Percentiles rank a stretch among this genome's conserved stretches.
phyloP scores from a whole-genome alignment of 2,797 vertebrate genomes.

The Labeo calbasu region DNA sequence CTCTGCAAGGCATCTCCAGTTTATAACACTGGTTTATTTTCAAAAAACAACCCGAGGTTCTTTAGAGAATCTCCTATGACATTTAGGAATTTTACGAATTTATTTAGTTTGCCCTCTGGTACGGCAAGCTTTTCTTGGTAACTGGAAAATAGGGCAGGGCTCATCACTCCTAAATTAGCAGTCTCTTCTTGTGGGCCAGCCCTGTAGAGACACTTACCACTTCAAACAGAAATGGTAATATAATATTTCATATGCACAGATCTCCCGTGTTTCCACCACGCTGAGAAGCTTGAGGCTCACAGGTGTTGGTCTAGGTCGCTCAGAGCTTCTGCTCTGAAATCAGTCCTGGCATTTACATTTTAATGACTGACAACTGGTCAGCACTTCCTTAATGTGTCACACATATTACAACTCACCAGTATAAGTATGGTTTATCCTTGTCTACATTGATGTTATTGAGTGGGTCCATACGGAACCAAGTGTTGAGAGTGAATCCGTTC shows the following conservation, averaged over 20 bases:
- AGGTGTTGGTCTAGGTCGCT: background rate
- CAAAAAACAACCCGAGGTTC: conserved; percentile 47
- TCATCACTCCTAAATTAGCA: conserved; percentile 40
- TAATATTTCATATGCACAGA: conserved; percentile 28
- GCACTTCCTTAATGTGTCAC: background rate
- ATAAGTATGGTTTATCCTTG: conserved; percentile 99
- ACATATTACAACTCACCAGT: conserved; percentile 86
- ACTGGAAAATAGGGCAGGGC: conserved; percentile 43
- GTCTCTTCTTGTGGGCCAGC: conserved; percentile 38
- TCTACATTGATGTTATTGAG: conserved; percentile 99
- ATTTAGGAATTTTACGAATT: conserved; percentile 66
- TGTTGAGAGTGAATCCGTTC: conserved; percentile 98
- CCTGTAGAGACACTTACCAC: conserved; percentile 34
- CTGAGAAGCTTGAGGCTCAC: conserved; percentile 28
- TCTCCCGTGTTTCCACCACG: conserved; percentile 4
- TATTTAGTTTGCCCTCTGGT: conserved; percentile 62
- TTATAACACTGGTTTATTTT: background rate
- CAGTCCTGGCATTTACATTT: conserved; percentile 14
- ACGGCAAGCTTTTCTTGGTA: conserved; percentile 48
- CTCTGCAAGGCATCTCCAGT: conserved; percentile 49
- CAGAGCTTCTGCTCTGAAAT: background rate
- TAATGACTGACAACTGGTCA: background rate
- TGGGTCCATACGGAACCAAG: conserved; percentile 99
- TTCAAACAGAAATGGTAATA: conserved; percentile 49
- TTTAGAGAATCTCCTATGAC: conserved; percentile 63